phyloP scores from a whole-genome alignment of 2,888 invertebrate species.

The Epistrophella euchroma region DNA sequence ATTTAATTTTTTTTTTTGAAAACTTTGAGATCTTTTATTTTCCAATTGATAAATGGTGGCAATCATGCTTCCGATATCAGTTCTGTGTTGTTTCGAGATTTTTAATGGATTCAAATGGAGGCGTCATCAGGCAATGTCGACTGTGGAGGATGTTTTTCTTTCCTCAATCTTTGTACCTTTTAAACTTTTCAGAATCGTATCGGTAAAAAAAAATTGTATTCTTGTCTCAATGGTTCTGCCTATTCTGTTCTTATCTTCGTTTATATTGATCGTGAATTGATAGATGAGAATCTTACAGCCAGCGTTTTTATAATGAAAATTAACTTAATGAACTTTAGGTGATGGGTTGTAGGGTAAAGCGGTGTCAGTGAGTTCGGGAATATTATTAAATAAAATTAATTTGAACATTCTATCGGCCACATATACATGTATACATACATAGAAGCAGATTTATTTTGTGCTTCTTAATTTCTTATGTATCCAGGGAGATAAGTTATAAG shows the following conservation, averaged over 20 bases:
- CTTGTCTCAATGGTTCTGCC: slow-evolving; percentile 20
- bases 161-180: slow-evolving; percentile 8
- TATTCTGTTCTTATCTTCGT: slow-evolving; percentile 31
- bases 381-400: slow-evolving; percentile 50
- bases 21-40: neutral
- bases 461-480: slow-evolving; percentile 8
- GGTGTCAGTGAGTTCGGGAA: slow-evolving; percentile 4
- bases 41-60: neutral
- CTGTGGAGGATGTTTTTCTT: neutral
- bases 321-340: slow-evolving; percentile 53
- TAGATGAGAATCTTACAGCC: slow-evolving; percentile 35
- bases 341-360: slow-evolving; percentile 5
- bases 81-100: slow-evolving; percentile 29
- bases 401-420: slow-evolving; percentile 45
- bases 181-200: slow-evolving; percentile 33
- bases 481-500: slow-evolving; percentile 7
- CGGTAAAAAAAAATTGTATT: slow-evolving; percentile 18
- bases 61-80: slow-evolving; percentile 7
- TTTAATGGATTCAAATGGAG: slow-evolving; percentile 53
- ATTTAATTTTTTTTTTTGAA: too few species aligned
- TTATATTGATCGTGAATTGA: slow-evolving; percentile 45
- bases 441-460: slow-evolving; percentile 4
- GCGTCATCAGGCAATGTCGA: slow-evolving; percentile 20
- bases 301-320: slow-evolving; percentile 43
- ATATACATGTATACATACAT: neutral